Evolutionary conservation across 2,888 invertebrate species (phyloP), one percentile per base, ranked within the genome.

Genomic region (Unio pictorum): DNA sequence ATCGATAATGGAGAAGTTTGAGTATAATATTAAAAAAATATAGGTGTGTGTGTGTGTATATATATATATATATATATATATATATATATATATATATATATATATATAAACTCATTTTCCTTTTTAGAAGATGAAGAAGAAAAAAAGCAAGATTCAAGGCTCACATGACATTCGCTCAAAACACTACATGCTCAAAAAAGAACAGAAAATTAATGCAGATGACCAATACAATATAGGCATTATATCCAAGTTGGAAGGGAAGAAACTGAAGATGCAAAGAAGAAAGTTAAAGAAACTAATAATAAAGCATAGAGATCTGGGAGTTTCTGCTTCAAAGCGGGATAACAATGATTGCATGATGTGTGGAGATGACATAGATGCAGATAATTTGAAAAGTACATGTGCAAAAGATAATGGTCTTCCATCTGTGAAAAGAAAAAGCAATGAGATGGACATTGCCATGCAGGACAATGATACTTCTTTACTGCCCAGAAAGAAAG

Each of bases 201-300:
- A 23, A 54, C 28, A 64, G 55, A 58, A 62, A 54, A 56, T 28
- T 11, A 55, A 17, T 54, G 11, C 18, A 8, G 45, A 34, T n/a
- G 28, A 34, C 4, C 54, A 67, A 28, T 67, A 26, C n/a, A 65
- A 72, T n/a, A 28, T 45, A 20, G 61, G n/a, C 55, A 56, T 55
- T 61, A 57, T 55, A 28, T 61, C 67, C 64, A 66, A 65, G 64
- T 69, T 71, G 54, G 61, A 70, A 67, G 64, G 57, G 56, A 71
- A 66, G 57, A 73, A 66, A 66, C 60, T 63, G 34, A 63, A 59
- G 17, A 58, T 61, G 64, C 69, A 75, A 61, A 30, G 61, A 56
- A 65, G 66, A 59, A 63, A 64, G 57, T 58, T 63, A 60, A 55
- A 28, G 26, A 56, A n/a, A 56, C 61, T 26, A 26, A 23, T 23